Conservation (phyloP, 2,113 vertebrate genomes). For the Pteronura brasiliensis region DNA sequence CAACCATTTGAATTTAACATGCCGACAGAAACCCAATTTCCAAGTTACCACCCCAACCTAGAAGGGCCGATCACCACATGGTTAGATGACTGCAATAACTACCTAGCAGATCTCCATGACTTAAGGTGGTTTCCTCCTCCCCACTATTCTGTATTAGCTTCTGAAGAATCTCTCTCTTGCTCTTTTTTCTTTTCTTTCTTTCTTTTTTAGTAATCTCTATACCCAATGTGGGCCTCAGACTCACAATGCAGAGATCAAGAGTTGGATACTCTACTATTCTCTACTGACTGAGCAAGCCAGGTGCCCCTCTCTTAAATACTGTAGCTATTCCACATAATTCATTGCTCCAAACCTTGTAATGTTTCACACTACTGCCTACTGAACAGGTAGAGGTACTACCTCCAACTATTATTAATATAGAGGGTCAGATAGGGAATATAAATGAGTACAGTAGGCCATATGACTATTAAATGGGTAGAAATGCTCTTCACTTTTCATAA, state of each 20-base stretch:
- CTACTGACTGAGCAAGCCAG: background rate
- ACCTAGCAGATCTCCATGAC: background rate
- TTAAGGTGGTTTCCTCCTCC: background rate
- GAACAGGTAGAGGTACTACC: background rate
- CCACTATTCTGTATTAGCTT: background rate
- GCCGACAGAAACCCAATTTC: background rate
- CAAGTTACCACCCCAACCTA: background rate
- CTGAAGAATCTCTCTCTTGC: background rate
- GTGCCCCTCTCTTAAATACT: background rate
- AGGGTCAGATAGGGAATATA: background rate
- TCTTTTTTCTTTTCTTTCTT: too few species aligned
- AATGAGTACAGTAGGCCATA: background rate
- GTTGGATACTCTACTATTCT: background rate
- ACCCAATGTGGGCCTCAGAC: background rate
- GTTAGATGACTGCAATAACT: background rate
- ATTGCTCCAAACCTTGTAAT: constrained; percentile 1
- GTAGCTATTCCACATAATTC: background rate
- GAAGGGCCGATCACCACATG: background rate
- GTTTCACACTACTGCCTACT: background rate
- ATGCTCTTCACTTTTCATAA: constrained; percentile 23
- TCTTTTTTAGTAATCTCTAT: background rate
- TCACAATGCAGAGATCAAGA: background rate
- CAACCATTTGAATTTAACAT: background rate
- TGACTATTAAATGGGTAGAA: background rate
- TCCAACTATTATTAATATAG: background rate